Percentiles rank a stretch among this genome's conserved stretches.
These are phyloP conservation scores for Muscina levida DNA, from an alignment of 2,888 invertebrate species.

Conservation along the genomic window DNA sequence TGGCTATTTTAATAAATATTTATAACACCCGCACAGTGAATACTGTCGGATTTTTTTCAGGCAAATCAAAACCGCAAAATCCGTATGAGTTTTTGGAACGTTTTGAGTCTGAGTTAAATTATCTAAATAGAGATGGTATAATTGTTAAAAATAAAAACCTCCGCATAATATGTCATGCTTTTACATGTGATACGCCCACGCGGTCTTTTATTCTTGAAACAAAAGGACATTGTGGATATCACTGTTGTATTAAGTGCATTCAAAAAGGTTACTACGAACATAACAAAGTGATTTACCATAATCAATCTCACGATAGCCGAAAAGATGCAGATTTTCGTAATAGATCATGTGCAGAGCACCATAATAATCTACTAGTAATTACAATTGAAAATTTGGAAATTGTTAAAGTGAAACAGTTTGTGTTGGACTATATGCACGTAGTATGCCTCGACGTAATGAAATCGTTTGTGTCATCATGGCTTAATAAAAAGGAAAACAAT, in stretches of 20 bases:
- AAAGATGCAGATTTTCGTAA: constrained; percentile 47
- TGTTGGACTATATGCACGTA: constrained; percentile 53
- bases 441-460: constrained; percentile 48
- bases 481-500: constrained; percentile 24
- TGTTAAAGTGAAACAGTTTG: constrained; percentile 40
- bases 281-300: constrained; percentile 44
- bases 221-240: constrained; percentile 52
- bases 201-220: constrained; percentile 38
- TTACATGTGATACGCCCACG: constrained; percentile 46
- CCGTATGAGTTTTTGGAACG: constrained; percentile 31
- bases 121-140: constrained; percentile 38
- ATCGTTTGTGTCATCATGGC: constrained; percentile 37
- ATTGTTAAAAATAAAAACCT: constrained; percentile 9
- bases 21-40: constrained; percentile 9
- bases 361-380: constrained; percentile 28
- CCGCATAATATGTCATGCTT: background rate
- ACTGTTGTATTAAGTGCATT: constrained; percentile 49
- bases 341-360: constrained; percentile 38
- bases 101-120: constrained; percentile 34
- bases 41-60: constrained; percentile 18
- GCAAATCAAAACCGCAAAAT: constrained; percentile 17
- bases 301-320: constrained; percentile 24
- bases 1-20: constrained; percentile 49
- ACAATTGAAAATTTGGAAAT: constrained; percentile 48
- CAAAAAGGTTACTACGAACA: background rate